These are phyloP conservation scores for Passer domesticus DNA, from an alignment of 2,113 vertebrate species.

Conservation along the genomic window DNA sequence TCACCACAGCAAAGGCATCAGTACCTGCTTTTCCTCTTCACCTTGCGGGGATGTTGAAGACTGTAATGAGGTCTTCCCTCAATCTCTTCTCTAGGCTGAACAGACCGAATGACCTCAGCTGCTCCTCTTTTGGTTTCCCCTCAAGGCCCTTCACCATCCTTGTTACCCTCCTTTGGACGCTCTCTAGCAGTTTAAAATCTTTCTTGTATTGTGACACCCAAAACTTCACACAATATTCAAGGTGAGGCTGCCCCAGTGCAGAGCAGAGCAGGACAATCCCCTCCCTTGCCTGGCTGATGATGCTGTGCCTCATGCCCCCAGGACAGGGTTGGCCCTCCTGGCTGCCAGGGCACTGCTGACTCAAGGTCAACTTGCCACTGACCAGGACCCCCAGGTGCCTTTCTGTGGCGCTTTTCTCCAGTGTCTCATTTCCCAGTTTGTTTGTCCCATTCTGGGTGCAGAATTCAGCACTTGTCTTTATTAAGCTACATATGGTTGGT, in stretches of 20 bases:
- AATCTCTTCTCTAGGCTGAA: background rate
- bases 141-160: background rate
- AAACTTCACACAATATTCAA: fast-evolving
- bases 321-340: fast-evolving
- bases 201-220: background rate
- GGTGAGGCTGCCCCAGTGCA: fast-evolving
- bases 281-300: fast-evolving
- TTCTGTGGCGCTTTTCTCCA: fast-evolving
- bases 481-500: background rate
- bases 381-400: background rate
- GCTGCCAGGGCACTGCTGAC: background rate
- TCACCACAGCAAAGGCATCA: background rate
- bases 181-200: background rate
- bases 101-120: background rate
- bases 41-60: background rate
- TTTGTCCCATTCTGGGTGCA: background rate
- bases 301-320: background rate
- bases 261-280: background rate
- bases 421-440: background rate
- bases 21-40: background rate
- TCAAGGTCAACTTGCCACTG: fast-evolving
- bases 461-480: background rate
- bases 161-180: fast-evolving
- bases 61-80: background rate
- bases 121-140: background rate